phyloP scores from a whole-genome alignment of 2,888 invertebrate genomes.

The Enchytraeus crypticus region DNA sequence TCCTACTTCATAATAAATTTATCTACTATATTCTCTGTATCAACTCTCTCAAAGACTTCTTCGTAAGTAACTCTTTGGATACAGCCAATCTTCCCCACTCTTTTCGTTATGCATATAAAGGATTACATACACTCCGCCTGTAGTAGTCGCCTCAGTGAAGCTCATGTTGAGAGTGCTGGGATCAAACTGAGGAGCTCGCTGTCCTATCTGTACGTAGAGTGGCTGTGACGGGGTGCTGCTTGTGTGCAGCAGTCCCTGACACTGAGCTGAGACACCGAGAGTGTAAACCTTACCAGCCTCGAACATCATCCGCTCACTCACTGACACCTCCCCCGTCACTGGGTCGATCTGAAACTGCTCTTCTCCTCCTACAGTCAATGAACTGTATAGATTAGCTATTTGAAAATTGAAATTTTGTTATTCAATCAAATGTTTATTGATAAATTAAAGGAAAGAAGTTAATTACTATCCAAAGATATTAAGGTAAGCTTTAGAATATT shows the following conservation, averaged over 20 bases:
- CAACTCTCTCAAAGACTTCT: no score
- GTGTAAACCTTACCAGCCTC: slow-evolving; percentile 8
- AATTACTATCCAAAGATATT: no score
- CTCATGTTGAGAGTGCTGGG: slow-evolving; percentile 13
- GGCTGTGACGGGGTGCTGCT: slow-evolving; percentile 20
- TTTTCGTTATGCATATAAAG: no score
- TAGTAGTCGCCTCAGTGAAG: slow-evolving; percentile 23
- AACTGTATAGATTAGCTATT: no score
- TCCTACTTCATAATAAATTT: no score
- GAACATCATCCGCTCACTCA: slow-evolving; percentile 19
- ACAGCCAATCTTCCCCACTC: no score
- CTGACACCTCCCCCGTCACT: slow-evolving; percentile 20
- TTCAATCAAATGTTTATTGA: not conserved
- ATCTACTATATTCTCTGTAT: no score
- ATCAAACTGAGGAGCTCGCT: slow-evolving; percentile 21
- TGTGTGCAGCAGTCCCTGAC: slow-evolving; percentile 7
- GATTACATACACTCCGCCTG: no score
- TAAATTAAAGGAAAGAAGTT: not conserved
- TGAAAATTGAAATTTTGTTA: no score
- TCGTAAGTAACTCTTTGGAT: no score
- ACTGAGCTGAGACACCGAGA: slow-evolving; percentile 24
- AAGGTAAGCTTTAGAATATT: no score
- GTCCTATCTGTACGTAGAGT: slow-evolving; percentile 17
- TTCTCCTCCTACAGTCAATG: slow-evolving; percentile 9
- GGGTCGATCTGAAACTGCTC: slow-evolving; percentile 22